Conservation (phyloP, 2,888 invertebrate species). For the Syrista parreyssii region DNA sequence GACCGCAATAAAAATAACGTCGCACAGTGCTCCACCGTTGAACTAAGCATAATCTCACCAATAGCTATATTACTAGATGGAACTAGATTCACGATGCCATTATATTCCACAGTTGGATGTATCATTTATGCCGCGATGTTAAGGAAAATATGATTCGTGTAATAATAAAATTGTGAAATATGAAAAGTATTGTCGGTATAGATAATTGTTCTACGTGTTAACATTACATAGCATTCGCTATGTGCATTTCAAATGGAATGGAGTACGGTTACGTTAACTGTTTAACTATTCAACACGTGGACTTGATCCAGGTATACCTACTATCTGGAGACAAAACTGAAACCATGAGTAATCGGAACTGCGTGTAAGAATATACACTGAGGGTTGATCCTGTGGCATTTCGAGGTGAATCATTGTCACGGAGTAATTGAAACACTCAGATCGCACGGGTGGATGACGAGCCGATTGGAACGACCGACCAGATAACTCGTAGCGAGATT, state of each 20-base stretch:
- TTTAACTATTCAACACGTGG: background rate
- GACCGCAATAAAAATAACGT: constrained; percentile 38
- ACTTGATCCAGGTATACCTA: background rate
- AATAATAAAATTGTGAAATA: background rate
- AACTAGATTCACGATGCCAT: background rate
- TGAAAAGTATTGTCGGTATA: background rate
- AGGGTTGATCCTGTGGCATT: background rate
- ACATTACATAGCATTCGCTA: background rate
- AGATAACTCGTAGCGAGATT: background rate
- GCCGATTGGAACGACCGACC: background rate
- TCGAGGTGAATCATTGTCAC: background rate
- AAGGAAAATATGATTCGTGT: background rate
- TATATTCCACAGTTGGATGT: background rate
- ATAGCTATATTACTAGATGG: background rate
- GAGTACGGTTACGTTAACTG: background rate
- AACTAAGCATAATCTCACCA: background rate
- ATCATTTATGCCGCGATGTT: background rate
- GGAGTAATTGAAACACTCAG: background rate
- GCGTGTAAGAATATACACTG: background rate
- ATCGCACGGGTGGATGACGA: background rate
- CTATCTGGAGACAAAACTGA: background rate
- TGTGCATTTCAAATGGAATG: background rate
- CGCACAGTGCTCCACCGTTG: background rate
- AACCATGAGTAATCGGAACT: background rate
- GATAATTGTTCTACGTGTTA: background rate